A percentile compares a stretch with the other conserved stretches of the same genome.
phyloP scores from a whole-genome alignment of 2,888 invertebrate species.

The Mechanitis messenoides region DNA sequence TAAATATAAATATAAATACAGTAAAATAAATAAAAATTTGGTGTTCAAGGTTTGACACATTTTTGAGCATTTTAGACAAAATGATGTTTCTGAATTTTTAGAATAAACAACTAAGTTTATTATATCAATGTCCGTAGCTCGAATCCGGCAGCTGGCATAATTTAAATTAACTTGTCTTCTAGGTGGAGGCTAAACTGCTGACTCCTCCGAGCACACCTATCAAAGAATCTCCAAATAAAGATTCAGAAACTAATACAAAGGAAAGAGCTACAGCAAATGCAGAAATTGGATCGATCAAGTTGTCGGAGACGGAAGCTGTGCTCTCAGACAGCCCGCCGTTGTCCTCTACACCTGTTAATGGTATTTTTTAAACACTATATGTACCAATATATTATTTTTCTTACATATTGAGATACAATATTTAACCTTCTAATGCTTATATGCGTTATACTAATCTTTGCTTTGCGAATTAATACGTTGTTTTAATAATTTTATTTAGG shows the following conservation, averaged over 20 bases:
- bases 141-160: neutral
- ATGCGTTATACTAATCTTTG: too few relatives aligned
- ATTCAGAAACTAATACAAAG: constrained; percentile 34
- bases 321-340: constrained; percentile 58
- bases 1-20: too few relatives aligned
- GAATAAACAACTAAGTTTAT: too few relatives aligned
- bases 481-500: too few relatives aligned
- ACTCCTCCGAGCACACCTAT: constrained; percentile 63
- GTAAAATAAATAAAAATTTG: too few relatives aligned
- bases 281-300: constrained; percentile 38
- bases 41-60: too few relatives aligned
- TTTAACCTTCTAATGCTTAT: too few relatives aligned
- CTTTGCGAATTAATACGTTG: too few relatives aligned
- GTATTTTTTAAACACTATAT: constrained; percentile 26
- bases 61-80: too few relatives aligned
- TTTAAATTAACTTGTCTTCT: neutral
- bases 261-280: constrained; percentile 39
- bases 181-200: constrained; percentile 58
- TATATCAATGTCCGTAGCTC: too few relatives aligned
- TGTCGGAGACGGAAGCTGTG: constrained; percentile 33
- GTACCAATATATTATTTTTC: neutral
- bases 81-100: too few relatives aligned
- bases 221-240: constrained; percentile 43
- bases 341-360: constrained; percentile 57
- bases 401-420: neutral